Conservation (phyloP, 2,797 vertebrate species). For the Tapera naevia region DNA sequence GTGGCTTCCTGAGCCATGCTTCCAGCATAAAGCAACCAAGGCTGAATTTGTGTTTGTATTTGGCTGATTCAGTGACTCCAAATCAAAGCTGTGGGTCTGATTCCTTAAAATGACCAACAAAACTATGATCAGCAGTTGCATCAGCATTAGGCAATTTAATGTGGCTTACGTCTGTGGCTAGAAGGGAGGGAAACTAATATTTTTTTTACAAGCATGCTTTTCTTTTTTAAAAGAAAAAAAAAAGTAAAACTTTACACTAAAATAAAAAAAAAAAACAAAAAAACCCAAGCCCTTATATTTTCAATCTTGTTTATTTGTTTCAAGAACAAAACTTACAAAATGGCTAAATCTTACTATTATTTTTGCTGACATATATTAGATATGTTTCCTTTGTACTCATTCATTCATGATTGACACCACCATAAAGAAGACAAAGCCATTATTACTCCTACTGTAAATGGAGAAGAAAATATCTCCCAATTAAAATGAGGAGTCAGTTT, state of each 20-base stretch:
- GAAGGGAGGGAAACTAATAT: neutral
- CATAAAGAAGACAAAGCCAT: neutral
- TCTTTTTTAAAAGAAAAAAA: neutral
- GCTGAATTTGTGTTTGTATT: slow-evolving; percentile 17
- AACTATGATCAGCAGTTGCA: slow-evolving; percentile 12
- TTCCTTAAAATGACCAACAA: slow-evolving; percentile 22
- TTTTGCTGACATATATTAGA: neutral
- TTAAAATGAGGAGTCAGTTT: neutral
- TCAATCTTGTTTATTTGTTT: neutral
- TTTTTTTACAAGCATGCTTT: neutral
- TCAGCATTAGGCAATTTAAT: slow-evolving; percentile 17
- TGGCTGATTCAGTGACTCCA: neutral
- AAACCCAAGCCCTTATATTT: neutral
- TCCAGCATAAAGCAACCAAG: neutral
- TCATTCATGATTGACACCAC: neutral
- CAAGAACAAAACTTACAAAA: neutral
- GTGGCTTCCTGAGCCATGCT: neutral
- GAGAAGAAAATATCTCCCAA: neutral
- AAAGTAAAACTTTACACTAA: neutral
- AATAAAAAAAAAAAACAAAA: neutral
- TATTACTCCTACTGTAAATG: neutral
- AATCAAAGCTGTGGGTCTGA: slow-evolving; percentile 21
- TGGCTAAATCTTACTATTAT: neutral
- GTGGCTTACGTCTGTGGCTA: slow-evolving; percentile 16
- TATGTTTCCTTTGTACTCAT: neutral